phyloP scores from a whole-genome alignment of 2,113 vertebrate species.

The Tragelaphus buxtoni region DNA sequence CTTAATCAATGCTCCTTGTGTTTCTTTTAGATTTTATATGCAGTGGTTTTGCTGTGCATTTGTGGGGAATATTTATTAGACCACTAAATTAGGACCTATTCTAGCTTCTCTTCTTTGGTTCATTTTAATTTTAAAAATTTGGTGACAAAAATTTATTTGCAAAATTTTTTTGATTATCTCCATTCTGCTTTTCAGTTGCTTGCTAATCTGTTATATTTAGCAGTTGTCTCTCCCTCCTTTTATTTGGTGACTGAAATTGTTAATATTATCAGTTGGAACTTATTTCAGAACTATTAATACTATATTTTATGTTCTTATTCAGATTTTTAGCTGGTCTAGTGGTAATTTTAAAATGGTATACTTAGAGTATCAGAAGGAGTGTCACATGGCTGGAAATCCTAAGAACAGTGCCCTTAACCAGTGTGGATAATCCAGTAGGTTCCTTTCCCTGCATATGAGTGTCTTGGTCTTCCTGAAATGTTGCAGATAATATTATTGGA shows the following conservation, averaged over 20 bases:
- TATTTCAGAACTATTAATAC: not conserved
- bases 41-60: not conserved
- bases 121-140: not conserved
- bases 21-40: not conserved
- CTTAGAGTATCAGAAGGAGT: not conserved
- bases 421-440: not conserved
- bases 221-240: not conserved
- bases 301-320: not conserved
- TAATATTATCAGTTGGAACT: not conserved
- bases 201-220: not conserved
- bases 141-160: not conserved
- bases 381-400: not conserved
- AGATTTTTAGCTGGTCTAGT: rapidly evolving
- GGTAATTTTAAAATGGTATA: not conserved
- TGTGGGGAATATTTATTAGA: not conserved
- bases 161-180: not conserved
- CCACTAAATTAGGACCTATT: not conserved
- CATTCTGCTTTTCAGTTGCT: not conserved
- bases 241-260: not conserved
- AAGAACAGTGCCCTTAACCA: not conserved
- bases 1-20: not conserved
- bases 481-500: not conserved
- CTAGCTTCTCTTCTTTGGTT: not conserved
- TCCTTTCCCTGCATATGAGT: not conserved
- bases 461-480: not conserved